These are phyloP conservation scores for Lissocephala sabroskyi DNA, from an alignment of 2,888 invertebrate species.

Conservation along the genomic window DNA sequence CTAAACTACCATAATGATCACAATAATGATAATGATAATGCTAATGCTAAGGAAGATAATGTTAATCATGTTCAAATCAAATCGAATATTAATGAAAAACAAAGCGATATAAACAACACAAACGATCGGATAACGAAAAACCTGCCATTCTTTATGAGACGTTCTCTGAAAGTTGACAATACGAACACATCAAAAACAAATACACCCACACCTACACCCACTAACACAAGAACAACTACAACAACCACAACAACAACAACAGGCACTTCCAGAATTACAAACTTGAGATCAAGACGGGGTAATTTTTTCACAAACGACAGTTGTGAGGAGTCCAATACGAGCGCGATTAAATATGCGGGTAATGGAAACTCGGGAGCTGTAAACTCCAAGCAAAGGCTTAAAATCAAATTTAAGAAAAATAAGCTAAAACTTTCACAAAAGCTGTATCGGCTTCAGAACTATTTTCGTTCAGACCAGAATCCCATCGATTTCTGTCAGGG, in stretches of 20 bases:
- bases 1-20: no score
- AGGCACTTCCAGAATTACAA: no score
- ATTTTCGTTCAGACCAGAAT: constrained; percentile 60
- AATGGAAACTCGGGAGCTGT: constrained; percentile 3
- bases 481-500: constrained; percentile 61
- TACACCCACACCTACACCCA: neutral
- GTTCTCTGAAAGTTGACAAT: no score
- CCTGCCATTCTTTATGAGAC: constrained; percentile 12
- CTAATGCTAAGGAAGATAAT: no score
- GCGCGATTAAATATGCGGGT: neutral
- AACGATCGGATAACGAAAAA: neutral
- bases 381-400: constrained; percentile 34
- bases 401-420: constrained; percentile 46
- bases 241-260: no score
- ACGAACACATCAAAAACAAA: constrained; percentile 8
- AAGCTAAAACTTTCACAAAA: constrained; percentile 43
- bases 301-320: neutral
- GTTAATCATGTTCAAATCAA: constrained; percentile 4
- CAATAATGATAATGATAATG: no score
- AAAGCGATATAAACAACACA: constrained; percentile 1
- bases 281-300: no score
- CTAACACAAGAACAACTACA: no score
- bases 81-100: constrained; percentile 13
- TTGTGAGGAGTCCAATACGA: neutral
- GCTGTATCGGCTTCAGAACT: constrained; percentile 52